These are phyloP conservation scores for Calameuta filiformis DNA, from an alignment of 2,888 invertebrate genomes.

Conservation along the genomic window DNA sequence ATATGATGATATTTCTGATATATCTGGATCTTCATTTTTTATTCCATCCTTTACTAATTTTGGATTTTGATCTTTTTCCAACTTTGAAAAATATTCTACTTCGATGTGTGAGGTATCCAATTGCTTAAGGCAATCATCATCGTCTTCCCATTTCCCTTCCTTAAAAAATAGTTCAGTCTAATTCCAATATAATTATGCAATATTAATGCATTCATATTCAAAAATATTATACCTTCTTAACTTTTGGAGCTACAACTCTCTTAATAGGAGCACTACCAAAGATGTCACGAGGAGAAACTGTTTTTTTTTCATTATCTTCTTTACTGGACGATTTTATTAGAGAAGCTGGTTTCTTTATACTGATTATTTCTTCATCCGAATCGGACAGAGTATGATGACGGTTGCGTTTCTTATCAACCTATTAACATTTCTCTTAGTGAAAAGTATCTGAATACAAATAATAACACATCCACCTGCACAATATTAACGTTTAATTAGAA, in stretches of 20 bases:
- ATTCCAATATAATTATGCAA: too few species aligned
- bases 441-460: slow-evolving; percentile 9
- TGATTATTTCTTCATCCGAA: slow-evolving; percentile 65
- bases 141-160: slow-evolving; percentile 71
- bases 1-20: not conserved
- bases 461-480: not conserved
- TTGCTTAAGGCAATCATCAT: slow-evolving; percentile 76
- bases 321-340: slow-evolving; percentile 48
- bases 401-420: slow-evolving; percentile 59
- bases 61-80: slow-evolving; percentile 43
- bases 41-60: slow-evolving; percentile 37
- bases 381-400: slow-evolving; percentile 59
- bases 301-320: slow-evolving; percentile 59
- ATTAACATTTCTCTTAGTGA: slow-evolving; percentile 2
- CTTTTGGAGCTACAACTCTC: slow-evolving; percentile 68
- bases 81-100: slow-evolving; percentile 52
- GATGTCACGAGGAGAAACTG: slow-evolving; percentile 68
- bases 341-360: slow-evolving; percentile 41
- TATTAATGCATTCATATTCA: too few species aligned
- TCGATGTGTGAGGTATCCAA: slow-evolving; percentile 68
- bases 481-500: slow-evolving; percentile 53
- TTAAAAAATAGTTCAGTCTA: slow-evolving; percentile 12
- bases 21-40: not conserved
- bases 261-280: slow-evolving; percentile 75
- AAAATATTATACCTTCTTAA: slow-evolving; percentile 28